Base-by-base conservation (phyloP, 2,113 vertebrate genomes). In the Dascyllus trimaculatus region DNA sequence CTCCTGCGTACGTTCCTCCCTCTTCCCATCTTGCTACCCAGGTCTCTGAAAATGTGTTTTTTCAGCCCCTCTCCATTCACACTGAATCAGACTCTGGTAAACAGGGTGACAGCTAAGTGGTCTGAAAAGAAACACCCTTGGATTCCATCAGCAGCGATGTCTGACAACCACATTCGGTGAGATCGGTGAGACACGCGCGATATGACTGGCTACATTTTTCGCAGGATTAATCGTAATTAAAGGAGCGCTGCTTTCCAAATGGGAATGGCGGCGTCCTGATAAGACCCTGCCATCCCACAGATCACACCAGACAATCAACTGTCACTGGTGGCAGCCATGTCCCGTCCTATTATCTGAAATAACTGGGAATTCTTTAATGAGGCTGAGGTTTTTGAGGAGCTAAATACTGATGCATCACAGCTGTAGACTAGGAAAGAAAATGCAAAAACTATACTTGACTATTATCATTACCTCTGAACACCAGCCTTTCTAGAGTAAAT, bases 211-310 rank as follows among this genome's bases (percentile, higher is more conserved):
- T 60, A 15, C 19, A n/a, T 72, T 57, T n/a, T 75, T 74, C 25
- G 17, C 54, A 60, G 54, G 58, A 88, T 85, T 84, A 76, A 73
- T 62, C 25, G 7, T 78, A 88, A 90, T 91, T 85, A 88, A 84
- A 11, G 38, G 26, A 70, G 63, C 2, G 13, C 48, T 46, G 57
- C 56, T 45, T 53, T 52, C 62, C 80, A 25, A 26, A 43, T 77
- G 60, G 49, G 68, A 78, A 57, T 77, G 76, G 73, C 77, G 73
- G 80, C 62, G 52, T 62, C 61, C 68, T 86, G 79, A 81, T 87
- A 81, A 83, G 64, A 77, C 51, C 21, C 11, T 51, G 77, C 58
- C 75, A 75, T 53, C 22, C 45, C 51, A 57, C 69, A 68, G 52
- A 80, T 68, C 68, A 54, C 66, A 75, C 38, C 2, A 65, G 75